Base-by-base conservation (phyloP, 2,113 vertebrate species). In the Callospermophilus lateralis region DNA sequence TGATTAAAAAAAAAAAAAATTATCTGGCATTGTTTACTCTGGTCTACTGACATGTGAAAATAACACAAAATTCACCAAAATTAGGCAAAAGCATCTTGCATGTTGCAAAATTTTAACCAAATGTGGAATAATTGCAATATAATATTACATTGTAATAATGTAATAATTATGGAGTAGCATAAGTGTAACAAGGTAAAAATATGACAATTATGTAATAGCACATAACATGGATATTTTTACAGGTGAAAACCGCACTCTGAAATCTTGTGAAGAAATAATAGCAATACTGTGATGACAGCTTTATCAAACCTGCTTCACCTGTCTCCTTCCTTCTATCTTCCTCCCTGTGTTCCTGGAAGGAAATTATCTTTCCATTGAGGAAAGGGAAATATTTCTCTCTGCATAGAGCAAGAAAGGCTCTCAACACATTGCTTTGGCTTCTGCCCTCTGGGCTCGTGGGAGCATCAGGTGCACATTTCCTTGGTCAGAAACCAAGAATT, bases 181-280 rank as follows among this genome's bases (percentile, higher is more conserved):
- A 78, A 93, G 39, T 84, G 17, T 76, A 91, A 58, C 28, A 51
- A 28, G 42, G 13, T 86, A 70, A 95, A 94, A 85, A 63, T 84
- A 6, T 30, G 84, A 53, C 48, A n/a, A 63, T 67, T 77, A 58
- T 48, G 11, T 65, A 48, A 48, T 53, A 53, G 37, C 51, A 68
- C 51, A 17, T 84, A 51, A 34, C 13, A 10, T 7, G 76, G 74
- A 53, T 6, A 78, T 92, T 89, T 81, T 63, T 74, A 39, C 22
- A 89, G 73, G 39, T 79, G 68, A n/a, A 79, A 95, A 73, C 45
- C 77, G 76, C 30, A 63, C 20, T 73, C 37, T 78, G 74, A 79
- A 80, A 63, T 70, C 80, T 73, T 78, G 28, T 87, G 53, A 76
- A 76, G 84, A 85, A 78, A 32, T 67, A n/a, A n/a, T 17, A 55